phyloP scores from a whole-genome alignment of 2,113 vertebrate genomes.

The Synodontis membranacea region DNA sequence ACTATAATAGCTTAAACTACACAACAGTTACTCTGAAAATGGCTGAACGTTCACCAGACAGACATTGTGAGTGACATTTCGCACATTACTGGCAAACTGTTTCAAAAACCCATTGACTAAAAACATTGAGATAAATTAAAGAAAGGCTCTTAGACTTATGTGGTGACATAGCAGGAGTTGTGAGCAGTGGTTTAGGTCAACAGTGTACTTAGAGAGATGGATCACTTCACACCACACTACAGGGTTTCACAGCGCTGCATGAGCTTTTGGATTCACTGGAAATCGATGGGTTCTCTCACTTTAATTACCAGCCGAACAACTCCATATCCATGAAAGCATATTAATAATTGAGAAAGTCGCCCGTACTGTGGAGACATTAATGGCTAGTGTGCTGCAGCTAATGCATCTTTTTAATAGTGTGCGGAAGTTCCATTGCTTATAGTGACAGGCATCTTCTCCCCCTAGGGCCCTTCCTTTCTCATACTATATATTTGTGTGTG shows the following conservation, averaged over 20 bases:
- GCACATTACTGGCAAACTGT: neutral
- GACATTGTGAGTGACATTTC: neutral
- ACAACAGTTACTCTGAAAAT: neutral
- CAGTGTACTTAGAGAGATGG: constrained; percentile 32
- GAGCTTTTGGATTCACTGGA: constrained; percentile 40
- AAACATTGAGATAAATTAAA: neutral
- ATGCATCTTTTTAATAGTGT: constrained; percentile 57
- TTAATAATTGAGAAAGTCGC: constrained; percentile 58
- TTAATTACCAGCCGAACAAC: constrained; percentile 57
- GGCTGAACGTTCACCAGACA: neutral
- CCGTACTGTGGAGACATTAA: constrained; percentile 53
- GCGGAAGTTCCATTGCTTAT: constrained; percentile 55
- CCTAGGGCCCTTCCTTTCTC: constrained; percentile 33
- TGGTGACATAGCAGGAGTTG: constrained; percentile 31
- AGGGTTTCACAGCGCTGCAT: constrained; percentile 15
- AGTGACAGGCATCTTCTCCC: constrained; percentile 52
- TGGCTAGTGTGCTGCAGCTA: constrained; percentile 42
- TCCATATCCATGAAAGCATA: constrained; percentile 50
- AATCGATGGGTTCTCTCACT: constrained; percentile 49
- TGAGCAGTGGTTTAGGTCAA: constrained; percentile 23
- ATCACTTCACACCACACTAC: constrained; percentile 47
- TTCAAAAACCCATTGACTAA: neutral
- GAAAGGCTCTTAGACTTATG: neutral
- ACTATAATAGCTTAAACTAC: neutral
- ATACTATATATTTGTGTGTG: neutral